Base-by-base conservation (phyloP, 1,140 invertebrate species). In the Listronotus bonariensis region DNA sequence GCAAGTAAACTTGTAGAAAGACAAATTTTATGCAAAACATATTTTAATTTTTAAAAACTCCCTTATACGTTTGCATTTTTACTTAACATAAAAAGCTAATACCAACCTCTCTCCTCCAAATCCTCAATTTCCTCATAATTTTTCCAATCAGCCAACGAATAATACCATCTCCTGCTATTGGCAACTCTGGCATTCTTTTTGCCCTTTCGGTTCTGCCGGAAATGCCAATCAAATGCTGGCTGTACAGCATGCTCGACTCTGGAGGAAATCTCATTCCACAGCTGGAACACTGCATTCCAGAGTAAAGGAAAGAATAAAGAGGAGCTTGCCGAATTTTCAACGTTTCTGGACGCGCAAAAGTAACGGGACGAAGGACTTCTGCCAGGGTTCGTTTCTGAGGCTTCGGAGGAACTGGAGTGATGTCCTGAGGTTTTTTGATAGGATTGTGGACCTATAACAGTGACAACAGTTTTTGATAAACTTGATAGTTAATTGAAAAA, bases 181-280 rank as follows among this genome's bases (percentile, higher is more conserved):
- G 92, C 90, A 49, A 93, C 89, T 18, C 91, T 85, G 0, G 89
- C 87, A 0, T 91, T 91, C 72, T 95, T 92, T 61, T 92, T 88
- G 72, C 95, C 93, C 43, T 89, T 83, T 9, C 93, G 82, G 79
- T 98, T 98, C 78, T 95, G 92, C 9, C 95, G 82, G 80, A 98
- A 98, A 82, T 98, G 96, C 96, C 96, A 98, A 80, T 98, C 95
- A 98, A 83, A 81, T 98, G 96, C 76, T 95, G 91, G 66, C 92
- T 92, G 76, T 98, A 93, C 55, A 89, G 87, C 31, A 92, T 90
- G 0, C 92, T 93, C 72, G 93, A 88, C 76, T 94, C 91, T 0
- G 92, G 88, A 10, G 90, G 88, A 78, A 97, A 98, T 41, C 96
- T 83, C 26, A 92, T 87, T 14, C 95, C 95, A 81, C 96, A 98